phyloP scores from a whole-genome alignment of 2,888 invertebrate genomes.

The Eustalomyia histrio region DNA sequence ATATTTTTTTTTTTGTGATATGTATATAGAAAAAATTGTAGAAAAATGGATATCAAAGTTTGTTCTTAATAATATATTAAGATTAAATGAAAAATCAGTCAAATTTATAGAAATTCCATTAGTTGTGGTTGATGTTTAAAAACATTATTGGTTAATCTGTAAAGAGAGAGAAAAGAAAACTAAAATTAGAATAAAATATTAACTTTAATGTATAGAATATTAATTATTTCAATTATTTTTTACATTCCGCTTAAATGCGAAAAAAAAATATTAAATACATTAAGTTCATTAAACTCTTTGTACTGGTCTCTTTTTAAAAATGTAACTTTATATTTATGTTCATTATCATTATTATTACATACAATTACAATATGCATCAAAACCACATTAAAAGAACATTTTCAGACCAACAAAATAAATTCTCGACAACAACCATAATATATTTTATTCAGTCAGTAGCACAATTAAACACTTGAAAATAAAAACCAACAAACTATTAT shows the following conservation, averaged over 20 bases:
- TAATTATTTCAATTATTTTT: background rate
- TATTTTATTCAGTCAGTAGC: constrained; percentile 33
- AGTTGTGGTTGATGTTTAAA: constrained; percentile 48
- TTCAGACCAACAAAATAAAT: background rate
- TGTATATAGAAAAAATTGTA: constrained; percentile 17
- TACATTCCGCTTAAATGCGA: no score
- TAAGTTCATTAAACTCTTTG: background rate
- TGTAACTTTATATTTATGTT: background rate
- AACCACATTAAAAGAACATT: constrained; percentile 1
- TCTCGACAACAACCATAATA: constrained; percentile 25
- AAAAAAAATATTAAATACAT: background rate
- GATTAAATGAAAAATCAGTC: constrained; percentile 71
- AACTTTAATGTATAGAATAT: no score
- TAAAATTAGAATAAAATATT: background rate
- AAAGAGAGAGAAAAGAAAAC: constrained; percentile 62
- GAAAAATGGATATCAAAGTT: constrained; percentile 23
- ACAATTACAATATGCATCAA: constrained; percentile 4
- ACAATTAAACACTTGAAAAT: constrained; percentile 46
- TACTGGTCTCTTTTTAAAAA: background rate
- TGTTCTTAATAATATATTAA: constrained; percentile 33
- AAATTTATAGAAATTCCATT: constrained; percentile 68
- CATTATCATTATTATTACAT: constrained; percentile 7
- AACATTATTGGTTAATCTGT: constrained; percentile 69
- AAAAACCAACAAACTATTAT: constrained; percentile 3
- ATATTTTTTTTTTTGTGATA: no score